A percentile compares a stretch with the other conserved stretches of the same genome.
Evolutionary conservation across 1,140 invertebrate species (phyloP).

Genomic region (Adelges cooleyi): DNA sequence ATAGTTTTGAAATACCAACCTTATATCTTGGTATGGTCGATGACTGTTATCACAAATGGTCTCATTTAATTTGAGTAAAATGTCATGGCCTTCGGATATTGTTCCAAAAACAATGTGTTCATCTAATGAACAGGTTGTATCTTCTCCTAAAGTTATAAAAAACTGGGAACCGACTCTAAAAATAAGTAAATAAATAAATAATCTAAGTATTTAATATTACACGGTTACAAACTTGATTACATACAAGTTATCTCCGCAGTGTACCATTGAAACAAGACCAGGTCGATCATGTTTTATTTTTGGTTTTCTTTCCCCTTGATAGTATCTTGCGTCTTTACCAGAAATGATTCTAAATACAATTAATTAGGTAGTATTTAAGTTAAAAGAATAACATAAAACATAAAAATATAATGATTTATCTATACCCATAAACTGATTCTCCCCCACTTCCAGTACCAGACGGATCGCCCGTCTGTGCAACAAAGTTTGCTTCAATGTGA

Average conservation of each 20-base stretch:
- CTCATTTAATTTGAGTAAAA: slow-evolving; percentile 82
- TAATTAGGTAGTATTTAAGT: neutral
- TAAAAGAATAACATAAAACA: neutral
- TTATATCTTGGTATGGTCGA: slow-evolving; percentile 87
- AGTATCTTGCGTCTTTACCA: slow-evolving; percentile 80
- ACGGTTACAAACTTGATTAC: slow-evolving; percentile 29
- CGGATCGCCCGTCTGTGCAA: slow-evolving; percentile 97
- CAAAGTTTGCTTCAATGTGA: slow-evolving; percentile 54
- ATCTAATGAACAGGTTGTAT: slow-evolving; percentile 79
- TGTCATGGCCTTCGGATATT: slow-evolving; percentile 83
- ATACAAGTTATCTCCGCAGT: slow-evolving; percentile 77
- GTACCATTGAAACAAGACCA: slow-evolving; percentile 91
- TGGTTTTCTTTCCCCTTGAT: slow-evolving; percentile 81
- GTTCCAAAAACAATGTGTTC: slow-evolving; percentile 96
- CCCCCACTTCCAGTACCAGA: slow-evolving; percentile 83
- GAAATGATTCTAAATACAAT: slow-evolving; percentile 49
- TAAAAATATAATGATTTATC: neutral
- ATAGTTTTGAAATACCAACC: slow-evolving; percentile 41
- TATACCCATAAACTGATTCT: slow-evolving; percentile 66
- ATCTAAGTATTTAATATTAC: too few relatives aligned
- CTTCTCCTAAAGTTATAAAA: slow-evolving; percentile 83
- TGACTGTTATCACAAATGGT: slow-evolving; percentile 84
- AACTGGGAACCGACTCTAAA: slow-evolving; percentile 84
- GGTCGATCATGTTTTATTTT: slow-evolving; percentile 77
- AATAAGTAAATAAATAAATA: neutral